Evolutionary conservation across 2,888 invertebrate species (phyloP), one percentile per base, ranked within the genome.

Genomic region (Diarsia mendica): DNA sequence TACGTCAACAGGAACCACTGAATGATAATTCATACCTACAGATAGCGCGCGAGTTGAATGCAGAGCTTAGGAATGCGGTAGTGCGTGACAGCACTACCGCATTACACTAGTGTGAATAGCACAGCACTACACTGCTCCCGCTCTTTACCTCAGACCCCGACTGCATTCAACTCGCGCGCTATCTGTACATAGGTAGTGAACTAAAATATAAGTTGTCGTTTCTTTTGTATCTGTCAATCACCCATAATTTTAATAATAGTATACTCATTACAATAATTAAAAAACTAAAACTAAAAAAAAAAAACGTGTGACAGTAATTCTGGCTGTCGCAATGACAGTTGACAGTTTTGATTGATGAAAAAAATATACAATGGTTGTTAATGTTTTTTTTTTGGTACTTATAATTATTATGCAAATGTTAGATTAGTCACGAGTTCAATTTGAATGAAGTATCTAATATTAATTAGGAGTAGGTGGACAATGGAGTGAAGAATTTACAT

Each of bases 331-430:
- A 60, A 15, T 65, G 75, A 63, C 80, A 79, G 71, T 65, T 84
- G 79, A 82, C 84, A 82, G 73, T n/a, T 69, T 58, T 74, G 75
- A 84, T 72, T 46, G 79, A 75, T 63, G 63, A 67, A 72, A 77
- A 76, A 60, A 55, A 75, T 73, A 64, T 65, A 67, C 64, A 68
- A 75, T 72, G 44, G 15, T 23, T 63, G 20, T 46, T 61, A n/a
- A 33, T 67, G 18, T 68, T 63, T 61, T 79, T 67, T 58, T 39
- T 63, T 53, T 13, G 58, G 10, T 60, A n/a, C n/a, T n/a, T n/a
- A 18, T 51, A 33, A 23, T 39, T 39, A n/a, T 18, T 23, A 55
- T 71, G 77, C 71, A 65, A 60, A 67, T 77, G 44, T 55, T 63
- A 15, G 6, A 49, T 55, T 33, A 77, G 49, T 80, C 65, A 75